These are phyloP conservation scores for Xenops minutus DNA, from an alignment of 2,797 vertebrate species.

Conservation along the genomic window DNA sequence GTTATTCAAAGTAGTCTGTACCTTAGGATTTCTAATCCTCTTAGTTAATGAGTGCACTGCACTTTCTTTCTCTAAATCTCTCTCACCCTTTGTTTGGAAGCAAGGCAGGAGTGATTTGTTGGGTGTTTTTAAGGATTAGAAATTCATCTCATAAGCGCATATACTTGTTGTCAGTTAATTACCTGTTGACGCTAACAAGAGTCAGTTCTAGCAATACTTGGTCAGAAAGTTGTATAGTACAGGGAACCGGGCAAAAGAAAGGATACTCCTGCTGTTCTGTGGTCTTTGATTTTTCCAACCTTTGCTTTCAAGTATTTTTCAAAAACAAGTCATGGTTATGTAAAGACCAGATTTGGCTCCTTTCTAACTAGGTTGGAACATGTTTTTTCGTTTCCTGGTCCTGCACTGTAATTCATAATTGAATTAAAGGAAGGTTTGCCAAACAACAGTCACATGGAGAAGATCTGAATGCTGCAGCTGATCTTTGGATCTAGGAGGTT, in stretches of 20 bases:
- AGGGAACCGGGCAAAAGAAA: not conserved
- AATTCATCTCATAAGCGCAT: not conserved
- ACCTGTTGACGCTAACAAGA: not conserved
- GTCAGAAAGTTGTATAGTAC: not conserved
- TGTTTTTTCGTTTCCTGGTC: not conserved
- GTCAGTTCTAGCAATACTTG: not conserved
- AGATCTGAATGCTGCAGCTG: slow-evolving; percentile 49
- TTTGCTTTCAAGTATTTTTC: slow-evolving; percentile 57
- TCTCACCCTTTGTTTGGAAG: not conserved
- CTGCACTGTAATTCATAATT: slow-evolving; percentile 17
- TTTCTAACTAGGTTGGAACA: not conserved
- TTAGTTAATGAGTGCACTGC: slow-evolving; percentile 32
- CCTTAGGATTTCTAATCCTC: slow-evolving; percentile 38
- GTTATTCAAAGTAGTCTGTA: not conserved
- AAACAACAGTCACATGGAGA: slow-evolving; percentile 34
- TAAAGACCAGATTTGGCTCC: slow-evolving; percentile 29
- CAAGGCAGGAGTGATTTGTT: not conserved
- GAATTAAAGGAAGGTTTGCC: slow-evolving; percentile 32
- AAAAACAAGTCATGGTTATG: slow-evolving; percentile 29
- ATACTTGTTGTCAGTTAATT: not conserved
- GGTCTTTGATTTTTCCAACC: not conserved
- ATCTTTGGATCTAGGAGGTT: not conserved
- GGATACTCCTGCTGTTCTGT: not conserved
- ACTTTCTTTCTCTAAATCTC: not conserved
- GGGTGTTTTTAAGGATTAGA: slow-evolving; percentile 25